Conservation (phyloP, 2,797 vertebrate genomes). For the Molossus alvarezi region DNA sequence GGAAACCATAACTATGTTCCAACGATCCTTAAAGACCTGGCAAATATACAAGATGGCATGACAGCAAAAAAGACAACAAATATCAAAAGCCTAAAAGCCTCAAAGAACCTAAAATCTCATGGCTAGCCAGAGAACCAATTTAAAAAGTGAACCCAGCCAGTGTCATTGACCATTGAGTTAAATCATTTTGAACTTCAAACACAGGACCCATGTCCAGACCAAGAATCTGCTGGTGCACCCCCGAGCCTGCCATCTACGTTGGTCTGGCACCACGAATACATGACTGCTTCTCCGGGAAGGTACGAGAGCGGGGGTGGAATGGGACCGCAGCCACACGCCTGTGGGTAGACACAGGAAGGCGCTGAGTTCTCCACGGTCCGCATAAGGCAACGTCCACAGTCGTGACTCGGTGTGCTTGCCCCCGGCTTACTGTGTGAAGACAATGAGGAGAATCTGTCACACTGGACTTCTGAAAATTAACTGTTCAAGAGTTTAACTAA, state of each 20-base stretch:
- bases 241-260: neutral
- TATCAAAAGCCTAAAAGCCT: neutral
- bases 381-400: neutral
- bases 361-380: neutral
- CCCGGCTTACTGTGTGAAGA: neutral
- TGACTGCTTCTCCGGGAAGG: neutral
- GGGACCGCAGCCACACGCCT: neutral
- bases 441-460: neutral
- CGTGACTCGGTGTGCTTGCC: neutral
- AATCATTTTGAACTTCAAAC: conserved; percentile 25
- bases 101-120: neutral
- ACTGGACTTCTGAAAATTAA: neutral
- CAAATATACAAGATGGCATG: neutral
- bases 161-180: neutral
- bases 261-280: neutral
- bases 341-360: neutral
- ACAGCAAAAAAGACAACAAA: neutral
- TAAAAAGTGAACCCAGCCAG: neutral
- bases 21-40: neutral
- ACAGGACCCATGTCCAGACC: neutral
- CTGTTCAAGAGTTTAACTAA: conserved; percentile 19
- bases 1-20: neutral
- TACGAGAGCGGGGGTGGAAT: neutral
- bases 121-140: neutral
- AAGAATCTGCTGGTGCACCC: neutral